Evolutionary conservation across 2,797 vertebrate species (phyloP).

Genomic region (Lagorchestes hirsutus): DNA sequence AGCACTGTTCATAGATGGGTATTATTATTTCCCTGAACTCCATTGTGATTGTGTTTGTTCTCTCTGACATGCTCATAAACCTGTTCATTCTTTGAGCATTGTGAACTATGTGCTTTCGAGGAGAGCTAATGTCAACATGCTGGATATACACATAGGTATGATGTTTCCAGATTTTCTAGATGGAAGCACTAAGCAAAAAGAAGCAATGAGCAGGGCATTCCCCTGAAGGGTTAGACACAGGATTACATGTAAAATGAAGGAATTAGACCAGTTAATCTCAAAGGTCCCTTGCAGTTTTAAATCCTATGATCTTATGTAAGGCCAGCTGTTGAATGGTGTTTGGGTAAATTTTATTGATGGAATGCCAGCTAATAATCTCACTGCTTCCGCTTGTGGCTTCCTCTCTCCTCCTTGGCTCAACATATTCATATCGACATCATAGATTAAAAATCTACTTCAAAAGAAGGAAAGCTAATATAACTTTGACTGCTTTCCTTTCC

Average conservation of each 20-base stretch:
- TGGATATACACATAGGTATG: neutral
- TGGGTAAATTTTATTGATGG: neutral
- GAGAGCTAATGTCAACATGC: neutral
- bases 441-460: slow-evolving; percentile 54
- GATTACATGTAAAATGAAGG: slow-evolving; percentile 12
- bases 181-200: neutral
- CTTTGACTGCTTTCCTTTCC: slow-evolving; percentile 41
- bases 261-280: slow-evolving; percentile 5
- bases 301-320: neutral
- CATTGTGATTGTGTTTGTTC: neutral
- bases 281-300: slow-evolving; percentile 33
- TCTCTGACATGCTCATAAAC: neutral
- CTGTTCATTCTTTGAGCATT: neutral
- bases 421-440: neutral
- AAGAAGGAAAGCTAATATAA: slow-evolving; percentile 59
- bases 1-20: neutral
- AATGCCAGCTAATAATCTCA: neutral
- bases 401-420: neutral
- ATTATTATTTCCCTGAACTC: neutral
- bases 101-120: neutral
- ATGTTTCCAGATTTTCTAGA: neutral
- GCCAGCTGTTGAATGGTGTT: neutral
- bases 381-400: neutral
- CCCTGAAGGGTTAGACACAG: neutral
- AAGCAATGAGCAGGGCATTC: neutral